Evolutionary conservation across 1,140 invertebrate genomes (phyloP), one percentile per base, ranked within the genome.

Genomic region (Micrasema longulum): DNA sequence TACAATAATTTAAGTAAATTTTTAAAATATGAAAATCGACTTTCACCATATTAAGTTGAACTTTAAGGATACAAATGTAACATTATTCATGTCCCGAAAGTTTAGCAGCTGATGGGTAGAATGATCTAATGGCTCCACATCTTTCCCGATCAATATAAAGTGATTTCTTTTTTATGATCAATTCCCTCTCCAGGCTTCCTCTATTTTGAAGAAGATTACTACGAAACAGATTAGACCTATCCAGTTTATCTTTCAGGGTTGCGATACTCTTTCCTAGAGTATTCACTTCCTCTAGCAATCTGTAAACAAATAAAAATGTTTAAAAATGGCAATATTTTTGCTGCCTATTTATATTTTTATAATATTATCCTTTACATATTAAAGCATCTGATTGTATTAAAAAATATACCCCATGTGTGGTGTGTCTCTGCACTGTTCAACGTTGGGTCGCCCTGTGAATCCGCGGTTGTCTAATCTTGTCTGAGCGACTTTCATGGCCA

Each of bases 401-500:
- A 4, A 9, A 36, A 47, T 76, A 76, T 80, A 88, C 81, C 89
- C 88, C 71, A 88, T 85, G 80, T 93, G 91, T 12, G 90, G 84
- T 35, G 81, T 80, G 78, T 94, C 92, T 50, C 91, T 83, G 65
- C 91, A 92, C 76, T 86, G 91, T 80, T 94, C 92, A 7, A 92
- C 88, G 43, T 89, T 84, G 14, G 90, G 90, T 35, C 89, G 82
- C 63, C 85, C 85, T 10, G 55, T 67, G 41, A 83, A 81, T 41
- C 88, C 85, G 69, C 92, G 85, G 76, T 92, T 91, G 76, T 91
- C 87, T 62, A 95, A 83, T 73, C 92, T 87, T 0, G 92, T 93
- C 81, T 94, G 92, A 14, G 91, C 91, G 22, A 92, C 86, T 79
- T 93, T 93, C 87, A 93, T 89, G 2, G 89, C 88, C 7, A 87